Evolutionary conservation across 2,797 vertebrate genomes (phyloP), one percentile per base, ranked within the genome.

Genomic region (Epinephelus awoara): DNA sequence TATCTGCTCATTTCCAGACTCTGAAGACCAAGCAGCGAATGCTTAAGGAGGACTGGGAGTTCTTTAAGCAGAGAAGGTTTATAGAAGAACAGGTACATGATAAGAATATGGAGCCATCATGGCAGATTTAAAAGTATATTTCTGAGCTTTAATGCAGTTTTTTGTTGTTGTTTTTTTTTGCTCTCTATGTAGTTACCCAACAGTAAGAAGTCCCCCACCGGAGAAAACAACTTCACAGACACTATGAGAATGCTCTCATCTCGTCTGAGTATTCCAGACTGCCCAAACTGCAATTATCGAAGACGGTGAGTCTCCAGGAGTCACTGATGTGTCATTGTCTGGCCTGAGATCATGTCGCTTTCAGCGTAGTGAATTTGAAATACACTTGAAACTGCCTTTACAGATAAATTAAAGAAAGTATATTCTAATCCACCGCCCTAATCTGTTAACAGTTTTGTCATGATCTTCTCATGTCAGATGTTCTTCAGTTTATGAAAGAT

Each of bases 251-350:
- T 98, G 96, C 93, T 99, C 56, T 99, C 98, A 4, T 98, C 98
- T 80, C 95, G 97, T 62, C 94, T 99, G 84, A 97, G 95, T 87
- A 96, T 98, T 91, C 97, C 98, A 49, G 98, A 99, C 96, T 99
- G 98, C 94, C 98, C 98, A 86, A 99, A 98, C 94, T 99, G 98
- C 93, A 98, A 97, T 95, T 99, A 99, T 85, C 95, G 98, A 87
- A 95, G 97, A 91, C 96, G 98, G 98, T 98, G 87, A 95, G 95
- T 87, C 77, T 23, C 4, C 11, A 52, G 21, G 59, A 64, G 71
- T 62, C 6, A n/a, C 6, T 64, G 29, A 12, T 18, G 0, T 75
- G 58, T 80, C 23, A 23, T 54, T 56, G 50, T 70, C 42, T 57
- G 42, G 3, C 2, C 21, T 57, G 49, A 23, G 25, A 42, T 73